phyloP scores from a whole-genome alignment of 2,888 invertebrate species.

The Catonia carolina region DNA sequence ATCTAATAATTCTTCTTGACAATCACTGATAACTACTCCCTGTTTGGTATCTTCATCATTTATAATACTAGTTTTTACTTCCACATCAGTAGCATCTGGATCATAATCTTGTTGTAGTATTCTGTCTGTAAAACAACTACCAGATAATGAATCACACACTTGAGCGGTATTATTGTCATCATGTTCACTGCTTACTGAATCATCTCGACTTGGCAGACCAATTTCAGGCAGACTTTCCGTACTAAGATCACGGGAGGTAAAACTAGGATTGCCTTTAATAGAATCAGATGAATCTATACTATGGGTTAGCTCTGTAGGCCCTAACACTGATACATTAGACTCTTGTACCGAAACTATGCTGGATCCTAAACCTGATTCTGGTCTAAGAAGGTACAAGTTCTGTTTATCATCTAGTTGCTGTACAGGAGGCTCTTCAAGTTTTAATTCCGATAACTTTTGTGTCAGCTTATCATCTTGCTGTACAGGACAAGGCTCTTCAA shows the following conservation, averaged over 20 bases:
- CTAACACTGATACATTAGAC: constrained; percentile 15
- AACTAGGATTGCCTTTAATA: constrained; percentile 28
- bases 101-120: too few relatives aligned
- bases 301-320: constrained; percentile 4
- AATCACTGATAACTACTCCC: too few relatives aligned
- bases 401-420: too few relatives aligned
- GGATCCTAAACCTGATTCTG: constrained; percentile 21
- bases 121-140: too few relatives aligned
- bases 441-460: too few relatives aligned
- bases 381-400: not conserved
- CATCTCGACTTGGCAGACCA: not conserved
- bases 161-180: not conserved
- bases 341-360: constrained; percentile 18
- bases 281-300: constrained; percentile 25
- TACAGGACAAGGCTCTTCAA: too few relatives aligned
- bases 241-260: constrained; percentile 21
- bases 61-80: too few relatives aligned
- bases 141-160: too few relatives aligned
- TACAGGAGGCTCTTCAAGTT: too few relatives aligned
- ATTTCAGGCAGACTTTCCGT: constrained; percentile 22
- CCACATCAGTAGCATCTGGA: too few relatives aligned
- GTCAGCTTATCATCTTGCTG: too few relatives aligned
- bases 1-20: not conserved
- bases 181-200: not conserved
- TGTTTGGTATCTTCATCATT: not conserved